A percentile compares a stretch with the other conserved stretches of the same genome.
Conservation (phyloP, 30 jellyfish, hydroid and myxozoan species). For the Rhopilema esculentum region DNA sequence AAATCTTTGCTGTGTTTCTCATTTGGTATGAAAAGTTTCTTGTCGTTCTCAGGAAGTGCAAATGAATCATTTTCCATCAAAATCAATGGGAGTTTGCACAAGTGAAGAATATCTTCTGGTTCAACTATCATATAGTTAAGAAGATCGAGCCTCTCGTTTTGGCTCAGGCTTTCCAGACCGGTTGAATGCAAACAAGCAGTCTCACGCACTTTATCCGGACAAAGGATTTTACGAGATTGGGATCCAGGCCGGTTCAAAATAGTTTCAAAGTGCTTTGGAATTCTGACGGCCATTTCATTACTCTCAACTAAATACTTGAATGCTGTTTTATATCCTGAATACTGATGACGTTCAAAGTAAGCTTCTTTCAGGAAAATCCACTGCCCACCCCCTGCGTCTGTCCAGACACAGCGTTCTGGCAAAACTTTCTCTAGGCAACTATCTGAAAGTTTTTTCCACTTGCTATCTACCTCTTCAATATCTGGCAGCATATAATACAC, state of each 20-base stretch:
- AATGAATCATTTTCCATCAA: constrained; percentile 42
- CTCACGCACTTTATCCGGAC: neutral
- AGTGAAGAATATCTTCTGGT: constrained; percentile 18
- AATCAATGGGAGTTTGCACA: constrained; percentile 29
- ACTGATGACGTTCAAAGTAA: neutral
- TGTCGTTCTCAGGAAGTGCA: constrained; percentile 3
- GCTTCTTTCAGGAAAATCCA: constrained; percentile 24
- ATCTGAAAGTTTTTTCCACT: constrained; percentile 47
- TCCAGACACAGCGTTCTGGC: constrained; percentile 24
- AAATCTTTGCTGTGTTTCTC: constrained; percentile 37
- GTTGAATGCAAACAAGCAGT: neutral
- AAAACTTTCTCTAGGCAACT: constrained; percentile 3
- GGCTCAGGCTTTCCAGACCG: neutral
- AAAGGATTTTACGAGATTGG: neutral
- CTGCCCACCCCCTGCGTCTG: constrained; percentile 37
- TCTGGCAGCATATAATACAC: constrained; percentile 53
- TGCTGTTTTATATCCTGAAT: constrained; percentile 4
- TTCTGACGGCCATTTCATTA: neutral
- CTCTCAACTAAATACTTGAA: neutral
- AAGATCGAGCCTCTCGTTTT: constrained; percentile 25
- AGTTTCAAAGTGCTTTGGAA: constrained; percentile 27
- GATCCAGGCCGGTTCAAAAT: neutral
- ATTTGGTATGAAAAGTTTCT: constrained; percentile 2
- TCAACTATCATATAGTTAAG: constrained; percentile 5
- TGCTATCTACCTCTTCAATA: constrained; percentile 14